These are phyloP conservation scores for Ctenopoma multispine DNA, from an alignment of 2,797 vertebrate species.

Conservation along the genomic window DNA sequence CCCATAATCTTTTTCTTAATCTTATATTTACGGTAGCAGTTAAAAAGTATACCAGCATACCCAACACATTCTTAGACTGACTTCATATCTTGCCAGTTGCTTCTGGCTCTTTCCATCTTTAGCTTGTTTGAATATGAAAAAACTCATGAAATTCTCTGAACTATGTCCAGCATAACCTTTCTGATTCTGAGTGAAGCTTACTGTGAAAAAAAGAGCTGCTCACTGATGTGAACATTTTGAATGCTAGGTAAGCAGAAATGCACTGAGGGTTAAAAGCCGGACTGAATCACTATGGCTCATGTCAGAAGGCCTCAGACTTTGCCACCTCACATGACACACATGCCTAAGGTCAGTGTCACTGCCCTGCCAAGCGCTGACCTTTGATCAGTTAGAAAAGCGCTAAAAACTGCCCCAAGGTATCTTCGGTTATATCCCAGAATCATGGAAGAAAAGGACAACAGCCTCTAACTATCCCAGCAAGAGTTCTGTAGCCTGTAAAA, in stretches of 20 bases:
- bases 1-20: neutral
- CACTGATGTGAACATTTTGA: slow-evolving; percentile 44
- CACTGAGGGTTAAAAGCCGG: slow-evolving; percentile 57
- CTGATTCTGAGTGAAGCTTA: slow-evolving; percentile 22
- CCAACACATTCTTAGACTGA: slow-evolving; percentile 19
- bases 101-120: slow-evolving; percentile 40
- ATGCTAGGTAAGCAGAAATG: slow-evolving; percentile 40
- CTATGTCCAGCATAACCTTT: slow-evolving; percentile 38
- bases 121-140: slow-evolving; percentile 42
- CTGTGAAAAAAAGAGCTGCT: slow-evolving; percentile 12
- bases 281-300: slow-evolving; percentile 67
- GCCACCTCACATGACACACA: slow-evolving; percentile 64
- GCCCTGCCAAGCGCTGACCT: slow-evolving; percentile 70
- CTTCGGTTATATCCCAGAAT: slow-evolving; percentile 31
- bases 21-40: slow-evolving; percentile 6
- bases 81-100: slow-evolving; percentile 27
- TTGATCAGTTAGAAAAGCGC: slow-evolving; percentile 62
- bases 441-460: slow-evolving; percentile 33
- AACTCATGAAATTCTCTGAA: slow-evolving; percentile 45
- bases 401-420: slow-evolving; percentile 61
- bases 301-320: slow-evolving; percentile 70
- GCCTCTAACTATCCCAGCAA: slow-evolving; percentile 51
- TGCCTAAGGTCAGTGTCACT: slow-evolving; percentile 67
- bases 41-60: neutral
- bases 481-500: slow-evolving; percentile 22